phyloP scores from a whole-genome alignment of 2,113 vertebrate genomes.

The Orientallactaga bullata region DNA sequence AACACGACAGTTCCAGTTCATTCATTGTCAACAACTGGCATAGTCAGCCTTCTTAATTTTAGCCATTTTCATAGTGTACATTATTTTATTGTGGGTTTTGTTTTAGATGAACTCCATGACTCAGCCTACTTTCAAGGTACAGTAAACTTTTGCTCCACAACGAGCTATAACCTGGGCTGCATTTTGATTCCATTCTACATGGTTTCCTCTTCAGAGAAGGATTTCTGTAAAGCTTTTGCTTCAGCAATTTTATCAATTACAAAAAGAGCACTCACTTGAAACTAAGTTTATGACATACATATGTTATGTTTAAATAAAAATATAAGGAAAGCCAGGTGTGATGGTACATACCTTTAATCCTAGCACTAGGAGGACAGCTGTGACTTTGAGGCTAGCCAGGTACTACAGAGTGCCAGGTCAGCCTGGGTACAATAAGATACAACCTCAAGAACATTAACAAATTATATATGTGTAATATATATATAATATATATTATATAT shows the following conservation, averaged over 20 bases:
- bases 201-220: background rate
- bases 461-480: too few relatives aligned
- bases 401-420: too few relatives aligned
- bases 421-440: too few relatives aligned
- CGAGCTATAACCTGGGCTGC: background rate
- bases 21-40: background rate
- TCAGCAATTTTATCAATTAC: background rate
- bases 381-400: too few relatives aligned
- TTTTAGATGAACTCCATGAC: background rate
- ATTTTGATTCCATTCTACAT: background rate
- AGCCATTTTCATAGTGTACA: background rate
- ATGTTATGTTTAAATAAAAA: background rate
- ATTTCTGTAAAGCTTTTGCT: background rate
- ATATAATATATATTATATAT: too few relatives aligned
- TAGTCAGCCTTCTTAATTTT: background rate
- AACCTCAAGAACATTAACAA: too few relatives aligned
- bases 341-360: too few relatives aligned
- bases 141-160: background rate
- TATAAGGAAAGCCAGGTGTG: background rate
- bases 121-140: background rate
- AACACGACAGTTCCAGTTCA: background rate
- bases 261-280: background rate
- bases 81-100: background rate
- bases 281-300: background rate
- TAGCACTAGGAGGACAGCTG: too few relatives aligned